Evolutionary conservation across 2,888 invertebrate species (phyloP), one percentile per base, ranked within the genome.

Genomic region (Drosophila monieri): DNA sequence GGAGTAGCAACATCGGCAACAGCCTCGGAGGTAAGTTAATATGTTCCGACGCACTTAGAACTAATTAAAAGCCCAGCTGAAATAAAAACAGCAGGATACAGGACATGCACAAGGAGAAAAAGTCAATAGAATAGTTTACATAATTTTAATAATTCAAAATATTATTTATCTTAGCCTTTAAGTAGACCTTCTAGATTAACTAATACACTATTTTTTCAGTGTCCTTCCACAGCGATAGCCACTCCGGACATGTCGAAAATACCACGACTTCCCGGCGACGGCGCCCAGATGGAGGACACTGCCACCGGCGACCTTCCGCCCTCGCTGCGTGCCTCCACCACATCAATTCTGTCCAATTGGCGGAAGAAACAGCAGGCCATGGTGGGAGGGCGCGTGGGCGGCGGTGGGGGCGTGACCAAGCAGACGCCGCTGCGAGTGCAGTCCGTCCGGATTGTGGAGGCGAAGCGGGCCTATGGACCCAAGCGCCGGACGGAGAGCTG

Each of bases 191-290:
- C 6, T 1, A 25, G 6, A 6, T 25, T 3, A 39, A 6, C 3
- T 18, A 18, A 3, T 9, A 3, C 10, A 5, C 1, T 0, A 1
- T 5, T 43, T 43, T 43, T 12, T 21, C 6, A 43, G 43, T 43
- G 43, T 43, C 43, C 43, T 12, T 21, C 43, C 23, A 47, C 61
- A 51, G 41, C 60, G 61, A 55, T 56, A 47, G 58, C 61, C 35
- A 48, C 55, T 51, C 39, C 83, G 66, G 92, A 91, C 64, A 91
- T 91, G 85, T 87, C 90, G 6, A 90, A 89, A 85, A 89, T 91
- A 62, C 91, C 91, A 61, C 89, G 91, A 23, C 84, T 91, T 30
- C 90, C 91, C 41, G 91, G 90, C 59, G 91, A 91, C 77, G 91
- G 90, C 12, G 89, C 89, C 41, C 89, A 90, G 74, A 88, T 79